Evolutionary conservation across 2,113 vertebrate species (phyloP).

Genomic region (Gopherus evgoodei): DNA sequence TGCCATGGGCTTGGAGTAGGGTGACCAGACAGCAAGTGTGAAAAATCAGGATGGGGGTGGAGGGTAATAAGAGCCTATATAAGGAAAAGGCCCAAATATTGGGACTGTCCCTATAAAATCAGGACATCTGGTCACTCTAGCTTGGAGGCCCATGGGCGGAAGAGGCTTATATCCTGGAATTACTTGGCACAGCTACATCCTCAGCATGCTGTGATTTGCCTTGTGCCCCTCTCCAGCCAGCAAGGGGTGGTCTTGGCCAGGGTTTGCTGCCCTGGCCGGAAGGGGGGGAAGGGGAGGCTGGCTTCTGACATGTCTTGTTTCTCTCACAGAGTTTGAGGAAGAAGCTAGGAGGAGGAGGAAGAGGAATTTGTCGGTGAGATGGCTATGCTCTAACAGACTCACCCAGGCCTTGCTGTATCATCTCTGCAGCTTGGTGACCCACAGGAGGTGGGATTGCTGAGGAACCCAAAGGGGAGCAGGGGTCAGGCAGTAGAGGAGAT

Average conservation of each 20-base stretch:
- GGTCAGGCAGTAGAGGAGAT: neutral
- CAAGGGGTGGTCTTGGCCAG: constrained; percentile 54
- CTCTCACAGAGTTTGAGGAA: constrained; percentile 23
- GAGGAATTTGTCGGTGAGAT: neutral
- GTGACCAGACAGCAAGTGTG: too few species aligned
- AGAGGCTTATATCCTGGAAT: neutral
- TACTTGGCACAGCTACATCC: neutral
- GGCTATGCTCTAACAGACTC: neutral
- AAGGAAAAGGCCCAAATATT: too few species aligned
- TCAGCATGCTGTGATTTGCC: neutral
- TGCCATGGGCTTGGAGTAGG: neutral
- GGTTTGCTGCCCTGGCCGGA: neutral
- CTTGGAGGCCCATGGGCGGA: neutral
- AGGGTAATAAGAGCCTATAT: too few species aligned
- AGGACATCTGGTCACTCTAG: too few species aligned
- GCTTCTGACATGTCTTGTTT: neutral
- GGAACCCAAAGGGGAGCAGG: neutral
- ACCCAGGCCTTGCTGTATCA: neutral
- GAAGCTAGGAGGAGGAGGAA: neutral
- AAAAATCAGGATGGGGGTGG: too few species aligned
- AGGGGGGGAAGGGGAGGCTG: neutral
- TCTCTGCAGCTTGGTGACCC: fast-evolving
- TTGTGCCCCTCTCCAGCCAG: constrained; percentile 29
- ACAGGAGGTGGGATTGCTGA: neutral
- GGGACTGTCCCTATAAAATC: too few species aligned